These are phyloP conservation scores for Hirtodrosophila alboralis DNA, from an alignment of 2,888 invertebrate species.

Conservation along the genomic window DNA sequence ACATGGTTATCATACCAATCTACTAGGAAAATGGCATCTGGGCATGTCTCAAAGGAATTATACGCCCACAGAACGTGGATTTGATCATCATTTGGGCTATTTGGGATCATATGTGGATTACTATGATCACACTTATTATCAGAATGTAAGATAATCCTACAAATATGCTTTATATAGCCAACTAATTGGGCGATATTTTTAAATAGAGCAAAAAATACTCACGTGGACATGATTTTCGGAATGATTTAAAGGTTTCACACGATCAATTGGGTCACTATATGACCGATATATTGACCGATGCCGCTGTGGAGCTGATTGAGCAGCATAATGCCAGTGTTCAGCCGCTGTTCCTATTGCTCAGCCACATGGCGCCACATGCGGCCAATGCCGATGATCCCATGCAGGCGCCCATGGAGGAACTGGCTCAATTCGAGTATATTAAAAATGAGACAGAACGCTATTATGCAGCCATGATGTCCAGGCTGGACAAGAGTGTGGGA, in stretches of 20 bases:
- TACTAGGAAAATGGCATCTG: slow-evolving; percentile 96
- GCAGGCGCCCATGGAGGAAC: slow-evolving; percentile 89
- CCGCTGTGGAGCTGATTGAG: slow-evolving; percentile 87
- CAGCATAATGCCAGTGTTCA: slow-evolving; percentile 85
- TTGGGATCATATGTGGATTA: slow-evolving; percentile 93
- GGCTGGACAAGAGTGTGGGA: slow-evolving; percentile 93
- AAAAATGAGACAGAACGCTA: slow-evolving; percentile 87
- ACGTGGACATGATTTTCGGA: slow-evolving; percentile 85
- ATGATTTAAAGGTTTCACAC: slow-evolving; percentile 85
- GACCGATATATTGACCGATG: slow-evolving; percentile 88
- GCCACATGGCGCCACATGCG: slow-evolving; percentile 92
- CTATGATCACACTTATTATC: slow-evolving; percentile 87
- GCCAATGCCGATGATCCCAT: slow-evolving; percentile 88
- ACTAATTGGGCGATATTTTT: background rate
- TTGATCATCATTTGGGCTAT: slow-evolving; percentile 93
- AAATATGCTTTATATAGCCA: background rate
- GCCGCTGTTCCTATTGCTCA: slow-evolving; percentile 91
- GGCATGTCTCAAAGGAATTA: slow-evolving; percentile 88
- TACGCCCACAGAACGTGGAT: slow-evolving; percentile 90
- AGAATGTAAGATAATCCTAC: slow-evolving; percentile 79
- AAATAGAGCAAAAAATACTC: slow-evolving; percentile 54
- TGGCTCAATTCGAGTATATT: slow-evolving; percentile 88
- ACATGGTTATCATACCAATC: slow-evolving; percentile 91
- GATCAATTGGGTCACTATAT: slow-evolving; percentile 86
- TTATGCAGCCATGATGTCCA: slow-evolving; percentile 93